Conservation (phyloP, 2,113 vertebrate genomes). For the Mus musculus region DNA sequence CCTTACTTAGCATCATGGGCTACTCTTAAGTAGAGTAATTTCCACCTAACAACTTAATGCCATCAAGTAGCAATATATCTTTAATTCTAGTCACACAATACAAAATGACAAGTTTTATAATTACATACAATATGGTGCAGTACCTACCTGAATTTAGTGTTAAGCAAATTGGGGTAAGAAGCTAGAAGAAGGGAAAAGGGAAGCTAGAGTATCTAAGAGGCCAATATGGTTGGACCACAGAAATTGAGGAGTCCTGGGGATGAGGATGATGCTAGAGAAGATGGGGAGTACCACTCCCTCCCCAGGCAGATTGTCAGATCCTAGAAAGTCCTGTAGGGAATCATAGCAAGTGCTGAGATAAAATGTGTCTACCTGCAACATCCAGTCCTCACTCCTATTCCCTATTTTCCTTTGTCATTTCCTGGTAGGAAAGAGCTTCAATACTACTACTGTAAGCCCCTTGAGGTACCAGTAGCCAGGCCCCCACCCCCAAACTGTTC, state of each 20-base stretch:
- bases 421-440: background rate
- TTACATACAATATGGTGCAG: no score
- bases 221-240: background rate
- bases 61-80: background rate
- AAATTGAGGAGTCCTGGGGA: background rate
- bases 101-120: background rate
- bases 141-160: background rate
- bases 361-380: background rate
- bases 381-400: background rate
- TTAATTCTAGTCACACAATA: background rate
- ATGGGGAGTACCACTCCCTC: background rate
- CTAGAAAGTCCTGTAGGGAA: background rate
- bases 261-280: background rate
- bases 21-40: constrained; percentile 31
- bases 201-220: background rate
- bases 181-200: background rate
- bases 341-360: background rate
- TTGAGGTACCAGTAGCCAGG: background rate
- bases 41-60: background rate
- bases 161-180: background rate
- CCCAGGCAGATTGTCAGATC: background rate
- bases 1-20: background rate
- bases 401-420: background rate
- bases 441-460: background rate
- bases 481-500: background rate